Percentiles rank a stretch among this genome's conserved stretches.
Evolutionary conservation across 1,140 invertebrate species (phyloP).

Genomic region (Drosophila grimshawi): DNA sequence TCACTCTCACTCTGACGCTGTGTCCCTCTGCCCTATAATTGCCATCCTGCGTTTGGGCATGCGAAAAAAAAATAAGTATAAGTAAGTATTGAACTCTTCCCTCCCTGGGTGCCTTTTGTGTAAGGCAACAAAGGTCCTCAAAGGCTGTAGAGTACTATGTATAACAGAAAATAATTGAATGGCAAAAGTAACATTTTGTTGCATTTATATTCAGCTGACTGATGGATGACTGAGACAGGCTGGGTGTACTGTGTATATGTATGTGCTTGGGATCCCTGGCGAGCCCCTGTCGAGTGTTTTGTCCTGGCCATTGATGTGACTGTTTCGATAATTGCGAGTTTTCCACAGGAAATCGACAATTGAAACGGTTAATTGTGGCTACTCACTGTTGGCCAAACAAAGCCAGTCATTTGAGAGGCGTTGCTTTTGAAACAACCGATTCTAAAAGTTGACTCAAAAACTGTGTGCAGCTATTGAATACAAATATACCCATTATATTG

Average conservation of each 20-base stretch:
- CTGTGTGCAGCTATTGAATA: no score
- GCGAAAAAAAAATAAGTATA: conserved; percentile 40
- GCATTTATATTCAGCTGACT: conserved; percentile 29
- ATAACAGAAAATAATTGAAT: conserved; percentile 45
- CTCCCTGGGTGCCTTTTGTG: conserved; percentile 17
- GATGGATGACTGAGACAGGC: conserved; percentile 13
- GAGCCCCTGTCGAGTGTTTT: conserved; percentile 1
- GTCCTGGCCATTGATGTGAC: background rate
- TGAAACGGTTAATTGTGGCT: conserved; percentile 48
- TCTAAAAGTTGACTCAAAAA: no score
- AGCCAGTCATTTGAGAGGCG: background rate
- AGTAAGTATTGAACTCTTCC: conserved; percentile 20
- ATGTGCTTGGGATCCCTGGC: conserved; percentile 13
- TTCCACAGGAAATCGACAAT: conserved; percentile 41
- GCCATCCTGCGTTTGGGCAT: conserved; percentile 30
- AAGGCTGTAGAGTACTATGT: conserved; percentile 11
- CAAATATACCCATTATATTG: no score
- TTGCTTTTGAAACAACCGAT: background rate
- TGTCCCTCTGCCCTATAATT: conserved; percentile 28
- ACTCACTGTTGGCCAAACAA: conserved; percentile 34
- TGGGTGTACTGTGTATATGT: background rate
- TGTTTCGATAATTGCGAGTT: conserved; percentile 43
- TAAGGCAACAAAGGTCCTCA: conserved; percentile 36
- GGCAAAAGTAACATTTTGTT: conserved; percentile 55
- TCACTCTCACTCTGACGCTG: background rate